Conservation (phyloP, 2,797 vertebrate genomes). For the Myiotriccus ornatus region DNA sequence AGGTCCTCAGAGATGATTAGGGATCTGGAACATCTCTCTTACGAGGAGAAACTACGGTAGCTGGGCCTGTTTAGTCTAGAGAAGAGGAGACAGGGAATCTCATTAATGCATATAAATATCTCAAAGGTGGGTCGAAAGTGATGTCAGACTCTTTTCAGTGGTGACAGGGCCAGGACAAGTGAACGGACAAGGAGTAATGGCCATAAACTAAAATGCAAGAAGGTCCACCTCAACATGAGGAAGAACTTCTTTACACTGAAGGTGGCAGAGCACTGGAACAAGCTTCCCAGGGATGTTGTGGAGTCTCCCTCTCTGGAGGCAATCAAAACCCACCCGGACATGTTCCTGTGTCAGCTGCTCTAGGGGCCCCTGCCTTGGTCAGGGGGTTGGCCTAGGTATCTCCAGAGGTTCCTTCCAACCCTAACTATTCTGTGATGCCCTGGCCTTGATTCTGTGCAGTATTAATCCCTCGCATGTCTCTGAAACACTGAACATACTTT, state of each 20-base stretch:
- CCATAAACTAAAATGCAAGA: neutral
- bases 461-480: neutral
- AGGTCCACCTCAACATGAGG: neutral
- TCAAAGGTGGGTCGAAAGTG: neutral
- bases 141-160: neutral
- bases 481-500: neutral
- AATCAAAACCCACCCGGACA: neutral
- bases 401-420: neutral
- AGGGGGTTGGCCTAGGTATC: neutral
- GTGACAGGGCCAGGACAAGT: neutral
- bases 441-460: neutral
- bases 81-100: neutral
- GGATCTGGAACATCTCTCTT: neutral
- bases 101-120: neutral
- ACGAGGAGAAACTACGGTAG: too few species aligned
- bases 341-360: neutral
- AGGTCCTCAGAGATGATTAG: neutral
- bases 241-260: neutral
- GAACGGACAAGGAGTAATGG: neutral
- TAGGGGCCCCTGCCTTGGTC: neutral
- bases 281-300: fast-evolving
- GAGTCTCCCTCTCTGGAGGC: neutral
- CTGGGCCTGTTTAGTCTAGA: neutral
- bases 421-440: neutral
- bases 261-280: neutral